Evolutionary conservation across 2,888 invertebrate species (phyloP).

Genomic region (Drosophila vallismaia): DNA sequence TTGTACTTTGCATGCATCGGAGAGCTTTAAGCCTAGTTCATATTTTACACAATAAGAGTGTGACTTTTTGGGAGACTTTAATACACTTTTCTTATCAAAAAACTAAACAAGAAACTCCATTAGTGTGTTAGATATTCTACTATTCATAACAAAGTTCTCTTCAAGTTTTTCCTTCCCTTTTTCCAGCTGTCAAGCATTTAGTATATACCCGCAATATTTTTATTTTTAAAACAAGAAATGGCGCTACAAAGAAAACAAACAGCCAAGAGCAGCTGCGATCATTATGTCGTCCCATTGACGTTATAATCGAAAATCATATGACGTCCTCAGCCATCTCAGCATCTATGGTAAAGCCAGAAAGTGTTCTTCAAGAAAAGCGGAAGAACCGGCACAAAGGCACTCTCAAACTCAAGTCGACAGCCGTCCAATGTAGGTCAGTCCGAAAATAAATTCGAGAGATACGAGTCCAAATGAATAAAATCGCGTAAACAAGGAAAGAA

Average conservation of each 20-base stretch:
- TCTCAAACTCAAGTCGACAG: constrained; percentile 26
- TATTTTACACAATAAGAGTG: not conserved
- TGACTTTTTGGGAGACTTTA: not conserved
- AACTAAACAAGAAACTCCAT: not conserved
- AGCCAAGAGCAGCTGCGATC: constrained; percentile 45
- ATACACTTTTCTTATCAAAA: not conserved
- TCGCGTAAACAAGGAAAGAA: constrained; percentile 33
- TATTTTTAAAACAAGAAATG: constrained; percentile 46
- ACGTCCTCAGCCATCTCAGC: constrained; percentile 30
- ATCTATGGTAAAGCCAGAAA: constrained; percentile 10
- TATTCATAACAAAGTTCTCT: not conserved
- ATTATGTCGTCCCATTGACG: constrained; percentile 61
- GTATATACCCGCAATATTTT: constrained; percentile 51
- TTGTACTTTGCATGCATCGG: constrained; percentile 6
- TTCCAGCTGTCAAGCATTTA: constrained; percentile 69
- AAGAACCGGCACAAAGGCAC: constrained; percentile 10
- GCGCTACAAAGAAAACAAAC: constrained; percentile 39
- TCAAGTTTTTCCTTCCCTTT: constrained; percentile 27
- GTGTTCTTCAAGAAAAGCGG: constrained; percentile 15
- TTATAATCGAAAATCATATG: constrained; percentile 73
- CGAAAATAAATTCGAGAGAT: constrained; percentile 64
- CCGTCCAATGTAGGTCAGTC: constrained; percentile 73
- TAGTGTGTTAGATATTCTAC: not conserved
- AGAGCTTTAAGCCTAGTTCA: not conserved
- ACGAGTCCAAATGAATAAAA: constrained; percentile 56